Conservation (phyloP, 2,888 invertebrate species). For the Auanema sp. region DNA sequence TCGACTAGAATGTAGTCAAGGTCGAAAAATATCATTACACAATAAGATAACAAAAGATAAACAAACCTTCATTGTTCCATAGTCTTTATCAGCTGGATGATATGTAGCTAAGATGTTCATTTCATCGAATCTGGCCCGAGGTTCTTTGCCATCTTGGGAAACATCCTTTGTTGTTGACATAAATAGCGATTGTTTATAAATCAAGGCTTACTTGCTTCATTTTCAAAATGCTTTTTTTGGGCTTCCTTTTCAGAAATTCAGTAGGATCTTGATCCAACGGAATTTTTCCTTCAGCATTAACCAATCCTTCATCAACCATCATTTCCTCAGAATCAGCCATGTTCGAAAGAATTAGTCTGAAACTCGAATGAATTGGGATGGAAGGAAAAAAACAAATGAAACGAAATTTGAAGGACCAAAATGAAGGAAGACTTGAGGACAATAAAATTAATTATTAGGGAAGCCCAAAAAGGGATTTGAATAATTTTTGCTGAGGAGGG, state of each 20-base stretch:
- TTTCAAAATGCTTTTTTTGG: conserved; percentile 63
- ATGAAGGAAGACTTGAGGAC: neutral
- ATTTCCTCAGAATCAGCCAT: conserved; percentile 25
- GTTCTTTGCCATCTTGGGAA: conserved; percentile 51
- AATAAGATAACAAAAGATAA: conserved; percentile 13
- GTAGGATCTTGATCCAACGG: conserved; percentile 56
- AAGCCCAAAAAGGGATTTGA: neutral
- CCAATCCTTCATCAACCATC: conserved; percentile 26
- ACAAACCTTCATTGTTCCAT: conserved; percentile 90
- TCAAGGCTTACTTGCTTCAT: conserved; percentile 38
- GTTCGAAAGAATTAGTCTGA: conserved; percentile 10
- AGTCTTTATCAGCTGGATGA: conserved; percentile 96
- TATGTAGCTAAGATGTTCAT: conserved; percentile 97
- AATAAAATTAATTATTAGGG: neutral
- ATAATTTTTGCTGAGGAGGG: neutral
- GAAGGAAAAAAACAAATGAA: neutral
- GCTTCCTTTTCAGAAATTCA: conserved; percentile 59
- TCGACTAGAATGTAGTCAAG: neutral
- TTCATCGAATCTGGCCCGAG: conserved; percentile 74
- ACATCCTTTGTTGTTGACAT: conserved; percentile 25
- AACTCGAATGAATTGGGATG: neutral
- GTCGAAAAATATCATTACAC: neutral
- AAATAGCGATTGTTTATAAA: neutral
- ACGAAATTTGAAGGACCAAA: neutral
- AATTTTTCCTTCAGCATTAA: conserved; percentile 38